Evolutionary conservation across 1,140 invertebrate genomes (phyloP), one percentile per base, ranked within the genome.

Genomic region (Drosophila mayri): DNA sequence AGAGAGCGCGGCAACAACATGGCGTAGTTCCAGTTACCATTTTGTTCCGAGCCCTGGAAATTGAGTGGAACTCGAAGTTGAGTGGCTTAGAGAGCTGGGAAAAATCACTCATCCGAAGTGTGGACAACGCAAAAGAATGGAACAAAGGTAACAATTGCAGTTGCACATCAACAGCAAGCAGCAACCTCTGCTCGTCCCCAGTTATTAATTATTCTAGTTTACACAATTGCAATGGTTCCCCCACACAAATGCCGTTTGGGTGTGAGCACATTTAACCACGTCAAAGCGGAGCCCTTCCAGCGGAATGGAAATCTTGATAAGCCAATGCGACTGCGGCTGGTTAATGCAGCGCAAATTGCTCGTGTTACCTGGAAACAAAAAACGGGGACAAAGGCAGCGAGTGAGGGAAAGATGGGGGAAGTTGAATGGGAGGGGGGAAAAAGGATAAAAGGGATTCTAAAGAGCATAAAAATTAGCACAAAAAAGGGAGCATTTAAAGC

Each of bases 331-430:
- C 68, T 72, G 44, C 59, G n/a, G 32, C 55, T 64, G 79, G 49
- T 87, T 86, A 86, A 86, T 87, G 67, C 84, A 61, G 79, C 84
- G 84, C 84, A 83, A 87, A 87, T 87, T 88, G 84, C 63, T 59
- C 55, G 47, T 87, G 83, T 79, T 86, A 68, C 68, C 60, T 70
- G 76, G 65, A 86, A 72, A 55, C 52, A 55, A 73, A 65, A 83
- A 81, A 87, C 54, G 41, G 32, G 54, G 35, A 47, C 50, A 50
- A n/a, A 40, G 20, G 28, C 0, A 25, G 32, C 12, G 0, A 41
- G 16, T 6, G 12, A 4, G 9, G 12, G 10, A 1, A 14, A 16
- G n/a, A 50, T 22, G 4, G 28, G 9, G 14, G 6, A 32, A 12
- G 2, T 14, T 0, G 4, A 0, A 12, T 4, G 4, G 6, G 20